Percentiles rank a stretch among this genome's conserved stretches.
These are phyloP conservation scores for Sinotaia quadrata DNA, from an alignment of 2,888 invertebrate genomes.

Conservation along the genomic window DNA sequence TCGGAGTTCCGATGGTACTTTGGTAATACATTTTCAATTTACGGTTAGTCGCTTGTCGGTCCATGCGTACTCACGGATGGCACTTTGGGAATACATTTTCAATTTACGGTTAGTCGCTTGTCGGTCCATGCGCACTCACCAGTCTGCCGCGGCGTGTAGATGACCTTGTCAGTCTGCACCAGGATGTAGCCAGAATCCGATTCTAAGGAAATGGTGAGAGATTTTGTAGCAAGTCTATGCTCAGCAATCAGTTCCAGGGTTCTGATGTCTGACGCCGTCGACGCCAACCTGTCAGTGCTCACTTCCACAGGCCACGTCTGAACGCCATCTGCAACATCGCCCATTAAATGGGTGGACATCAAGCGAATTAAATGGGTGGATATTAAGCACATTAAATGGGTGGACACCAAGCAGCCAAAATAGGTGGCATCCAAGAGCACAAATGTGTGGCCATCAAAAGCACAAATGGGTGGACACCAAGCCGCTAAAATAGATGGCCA, in stretches of 20 bases:
- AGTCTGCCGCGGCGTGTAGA: slow-evolving; percentile 36
- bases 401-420: no score
- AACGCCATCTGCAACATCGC: slow-evolving; percentile 21
- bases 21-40: no score
- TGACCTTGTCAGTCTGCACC: slow-evolving; percentile 40
- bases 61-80: slow-evolving; percentile 1
- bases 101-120: background rate
- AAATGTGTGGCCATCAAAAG: no score
- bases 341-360: background rate
- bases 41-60: background rate
- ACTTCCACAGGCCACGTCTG: slow-evolving; percentile 27
- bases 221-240: background rate
- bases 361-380: background rate
- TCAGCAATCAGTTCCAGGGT: slow-evolving; percentile 3
- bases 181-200: slow-evolving; percentile 32
- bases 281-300: slow-evolving; percentile 11
- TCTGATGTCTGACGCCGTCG: slow-evolving; percentile 4
- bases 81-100: no score
- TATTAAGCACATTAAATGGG: background rate
- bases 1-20: no score
- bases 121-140: slow-evolving; percentile 14
- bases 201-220: slow-evolving; percentile 10
- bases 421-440: no score
- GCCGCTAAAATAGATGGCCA: no score
- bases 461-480: no score